Base-by-base conservation (phyloP, 2,888 invertebrate genomes). In the Malachius bipustulatus region DNA sequence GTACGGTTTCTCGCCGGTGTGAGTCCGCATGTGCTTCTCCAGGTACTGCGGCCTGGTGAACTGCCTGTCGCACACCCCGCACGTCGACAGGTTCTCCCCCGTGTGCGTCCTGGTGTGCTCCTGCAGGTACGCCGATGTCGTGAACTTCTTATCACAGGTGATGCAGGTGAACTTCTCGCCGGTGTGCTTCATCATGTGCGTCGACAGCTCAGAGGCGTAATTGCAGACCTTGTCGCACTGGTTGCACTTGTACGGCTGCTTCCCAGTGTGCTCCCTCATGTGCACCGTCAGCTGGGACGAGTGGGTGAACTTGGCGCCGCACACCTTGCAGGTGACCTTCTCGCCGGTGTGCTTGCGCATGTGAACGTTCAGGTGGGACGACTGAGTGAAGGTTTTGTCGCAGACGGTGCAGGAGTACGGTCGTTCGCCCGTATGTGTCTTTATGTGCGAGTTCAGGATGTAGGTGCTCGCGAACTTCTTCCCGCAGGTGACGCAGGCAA, bases 351-450 rank as follows among this genome's bases (percentile, higher is more conserved):
- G 74, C 40, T 67, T 67, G 1, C 67, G 56, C 69, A 70, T 69
- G 43, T 74, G 74, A 1, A 63, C 66, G 32, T 66, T 66, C 10
- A 73, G 46, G 54, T 75, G 73, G 11, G 73, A 73, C 43, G 68
- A 68, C 55, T 75, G 74, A 42, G 73, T 71, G 52, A 74, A 75
- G 1, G 64, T 62, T 55, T 73, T 73, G 13, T 69, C 67, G 50
- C 75, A 75, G 3, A 62, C 49, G 8, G 65, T 58, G 47, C 74
- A 75, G 9, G 69, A 57, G 51, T 68, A 73, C 0, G 75, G 75
- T 40, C 69, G 63, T 49, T 74, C 74, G 4, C 74, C 74, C 0
- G 75, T 74, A 55, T 75, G 75, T 4, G 70, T 71, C 47, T 73
- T 69, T 36, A 67, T 65, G 47, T 75, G 75, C 0, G 71, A 71